phyloP scores from a whole-genome alignment of 2,888 invertebrate species.

The Trissonchulus latispiculum region DNA sequence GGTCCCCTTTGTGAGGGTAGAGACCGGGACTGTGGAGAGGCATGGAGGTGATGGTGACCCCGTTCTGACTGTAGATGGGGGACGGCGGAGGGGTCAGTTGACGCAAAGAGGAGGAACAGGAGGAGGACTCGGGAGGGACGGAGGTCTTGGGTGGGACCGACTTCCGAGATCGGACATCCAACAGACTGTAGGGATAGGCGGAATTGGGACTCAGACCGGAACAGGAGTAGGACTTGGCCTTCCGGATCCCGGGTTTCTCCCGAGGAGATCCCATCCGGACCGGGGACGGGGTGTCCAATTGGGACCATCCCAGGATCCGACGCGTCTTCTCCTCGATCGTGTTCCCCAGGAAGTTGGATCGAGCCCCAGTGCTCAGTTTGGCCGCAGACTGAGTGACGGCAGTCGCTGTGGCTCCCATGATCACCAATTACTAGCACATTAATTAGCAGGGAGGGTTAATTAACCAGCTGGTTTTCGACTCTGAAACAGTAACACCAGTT shows the following conservation, averaged over 20 bases:
- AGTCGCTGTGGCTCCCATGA: background rate
- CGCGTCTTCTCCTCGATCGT: constrained; percentile 21
- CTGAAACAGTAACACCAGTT: no score
- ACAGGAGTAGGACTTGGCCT: background rate
- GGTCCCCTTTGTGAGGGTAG: background rate
- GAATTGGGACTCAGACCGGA: no score
- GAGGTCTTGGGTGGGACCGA: background rate
- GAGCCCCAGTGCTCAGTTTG: background rate
- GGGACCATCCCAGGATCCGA: constrained; percentile 18
- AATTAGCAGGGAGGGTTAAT: no score
- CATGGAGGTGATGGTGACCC: background rate
- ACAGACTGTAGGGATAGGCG: background rate
- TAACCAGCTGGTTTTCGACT: no score
- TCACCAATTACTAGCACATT: no score
- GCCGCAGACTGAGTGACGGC: background rate
- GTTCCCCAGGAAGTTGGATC: constrained; percentile 13
- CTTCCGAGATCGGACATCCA: background rate
- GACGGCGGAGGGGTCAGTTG: background rate
- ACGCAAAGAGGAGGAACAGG: background rate
- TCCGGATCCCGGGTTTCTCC: background rate
- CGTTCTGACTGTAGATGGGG: background rate
- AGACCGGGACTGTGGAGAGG: background rate
- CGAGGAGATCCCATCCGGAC: background rate
- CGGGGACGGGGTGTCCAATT: background rate
- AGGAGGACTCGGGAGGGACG: background rate